Evolutionary conservation across 2,797 vertebrate genomes (phyloP), one percentile per base, ranked within the genome.

Genomic region (Cossypha caffra): DNA sequence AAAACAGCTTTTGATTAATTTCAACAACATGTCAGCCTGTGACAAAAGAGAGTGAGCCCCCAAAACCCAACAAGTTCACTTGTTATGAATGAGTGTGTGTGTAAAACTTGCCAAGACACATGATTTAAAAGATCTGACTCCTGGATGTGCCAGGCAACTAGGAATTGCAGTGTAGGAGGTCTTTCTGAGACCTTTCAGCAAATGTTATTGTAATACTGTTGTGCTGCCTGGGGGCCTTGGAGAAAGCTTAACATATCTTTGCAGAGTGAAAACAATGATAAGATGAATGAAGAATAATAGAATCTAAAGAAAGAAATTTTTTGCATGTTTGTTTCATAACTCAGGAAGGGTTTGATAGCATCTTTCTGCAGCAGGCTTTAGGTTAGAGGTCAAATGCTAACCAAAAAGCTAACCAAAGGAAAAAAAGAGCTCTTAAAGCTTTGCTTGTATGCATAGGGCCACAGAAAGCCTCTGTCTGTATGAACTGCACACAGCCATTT

Each of bases 121-220:
- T 29, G 82, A 82, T 93, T 96, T 96, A 86, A 80, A 86, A 68
- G 55, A 66, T 47, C 18, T 75, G 29, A 80, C 61, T n/a, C 29
- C 47, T 11, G 64, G 48, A 14, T 69, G 54, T 64, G 58, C 79
- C 88, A 85, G 42, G 17, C 62, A 48, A 5, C 47, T 23, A 50
- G 18, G 50, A 59, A 57, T 43, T 61, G 78, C 83, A 38, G n/a
- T 2, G 62, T 63, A 89, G 95, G 95, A 95, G 92, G 93, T 97
- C 96, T 96, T 75, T 23, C 24, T 54, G 74, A 85, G 66, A 23
- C 2, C 64, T 93, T 94, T 93, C 90, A 89, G 79, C 38, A 96
- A 92, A 91, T 86, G 88, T 96, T 92, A 80, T 92, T 94, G 16
- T 69, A 90, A 91, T 89, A 57, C 40, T 73, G 31, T 75, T 91